Conservation (phyloP, 2,113 vertebrate species). For the Amblyopsis rosae region DNA sequence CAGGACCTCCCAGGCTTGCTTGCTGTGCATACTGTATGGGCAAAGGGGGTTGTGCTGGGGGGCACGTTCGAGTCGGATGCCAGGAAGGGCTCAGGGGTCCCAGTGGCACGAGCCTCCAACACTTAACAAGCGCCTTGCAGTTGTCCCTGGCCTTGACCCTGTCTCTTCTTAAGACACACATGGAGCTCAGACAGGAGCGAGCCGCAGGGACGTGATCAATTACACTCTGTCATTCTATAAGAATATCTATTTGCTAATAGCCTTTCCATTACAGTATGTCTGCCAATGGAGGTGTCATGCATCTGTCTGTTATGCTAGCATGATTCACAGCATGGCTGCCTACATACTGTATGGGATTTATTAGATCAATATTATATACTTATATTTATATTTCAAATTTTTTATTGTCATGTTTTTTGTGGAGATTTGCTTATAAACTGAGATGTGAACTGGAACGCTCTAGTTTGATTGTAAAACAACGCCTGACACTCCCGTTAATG, state of each 20-base stretch:
- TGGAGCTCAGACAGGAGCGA: slow-evolving; percentile 43
- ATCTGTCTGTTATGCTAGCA: background rate
- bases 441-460: background rate
- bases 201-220: slow-evolving; percentile 62
- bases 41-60: slow-evolving; percentile 17
- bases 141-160: slow-evolving; percentile 74
- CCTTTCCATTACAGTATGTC: slow-evolving; percentile 48
- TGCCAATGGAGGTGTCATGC: background rate
- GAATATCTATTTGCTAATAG: slow-evolving; percentile 45
- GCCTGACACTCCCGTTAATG: background rate
- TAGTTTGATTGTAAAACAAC: background rate
- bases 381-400: background rate
- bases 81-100: slow-evolving; percentile 70
- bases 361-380: background rate
- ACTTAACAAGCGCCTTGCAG: slow-evolving; percentile 78
- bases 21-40: slow-evolving; percentile 11
- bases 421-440: background rate
- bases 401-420: background rate
- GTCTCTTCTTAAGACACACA: slow-evolving; percentile 65
- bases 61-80: slow-evolving; percentile 63
- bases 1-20: slow-evolving; percentile 61
- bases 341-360: background rate
- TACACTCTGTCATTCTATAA: slow-evolving; percentile 54
- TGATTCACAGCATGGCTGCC: background rate
- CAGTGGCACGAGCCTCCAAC: slow-evolving; percentile 75